These are phyloP conservation scores for Mellivora capensis DNA, from an alignment of 2,113 vertebrate genomes.

Conservation along the genomic window DNA sequence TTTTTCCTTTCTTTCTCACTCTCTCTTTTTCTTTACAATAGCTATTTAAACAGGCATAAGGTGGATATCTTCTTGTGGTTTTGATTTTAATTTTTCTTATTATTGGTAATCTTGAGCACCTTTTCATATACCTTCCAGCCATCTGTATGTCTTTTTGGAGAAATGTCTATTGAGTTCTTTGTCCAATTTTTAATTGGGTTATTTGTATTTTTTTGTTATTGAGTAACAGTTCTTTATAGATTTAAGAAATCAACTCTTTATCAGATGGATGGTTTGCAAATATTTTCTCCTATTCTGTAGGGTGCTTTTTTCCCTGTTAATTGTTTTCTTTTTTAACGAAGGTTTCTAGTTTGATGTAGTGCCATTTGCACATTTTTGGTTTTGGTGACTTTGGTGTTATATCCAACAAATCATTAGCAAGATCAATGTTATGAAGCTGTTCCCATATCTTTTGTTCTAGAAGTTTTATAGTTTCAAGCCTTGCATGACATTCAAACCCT, in stretches of 20 bases:
- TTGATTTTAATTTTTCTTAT: not conserved
- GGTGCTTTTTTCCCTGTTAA: not conserved
- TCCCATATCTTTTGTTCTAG: not conserved
- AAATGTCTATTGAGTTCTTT: not conserved
- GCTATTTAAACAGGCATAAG: not conserved
- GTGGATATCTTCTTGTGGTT: not conserved
- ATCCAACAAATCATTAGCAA: not conserved
- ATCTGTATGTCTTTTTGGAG: not conserved
- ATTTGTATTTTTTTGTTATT: not conserved
- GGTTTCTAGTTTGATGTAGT: not conserved
- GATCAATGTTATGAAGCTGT: not conserved
- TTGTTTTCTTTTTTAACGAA: not conserved
- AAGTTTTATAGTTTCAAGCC: not conserved
- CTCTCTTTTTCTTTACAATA: not conserved
- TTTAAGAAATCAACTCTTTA: not conserved
- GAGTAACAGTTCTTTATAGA: not conserved
- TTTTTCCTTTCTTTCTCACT: not conserved
- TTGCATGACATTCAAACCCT: not conserved
- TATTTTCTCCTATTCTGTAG: not conserved
- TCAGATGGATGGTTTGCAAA: not conserved
- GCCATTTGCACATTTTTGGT: not conserved
- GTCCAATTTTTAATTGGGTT: not conserved
- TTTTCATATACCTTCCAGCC: not conserved
- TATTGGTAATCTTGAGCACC: not conserved
- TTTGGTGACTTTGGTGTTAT: not conserved